phyloP scores from a whole-genome alignment of 2,113 vertebrate species.

The Diphyllodes magnificus region DNA sequence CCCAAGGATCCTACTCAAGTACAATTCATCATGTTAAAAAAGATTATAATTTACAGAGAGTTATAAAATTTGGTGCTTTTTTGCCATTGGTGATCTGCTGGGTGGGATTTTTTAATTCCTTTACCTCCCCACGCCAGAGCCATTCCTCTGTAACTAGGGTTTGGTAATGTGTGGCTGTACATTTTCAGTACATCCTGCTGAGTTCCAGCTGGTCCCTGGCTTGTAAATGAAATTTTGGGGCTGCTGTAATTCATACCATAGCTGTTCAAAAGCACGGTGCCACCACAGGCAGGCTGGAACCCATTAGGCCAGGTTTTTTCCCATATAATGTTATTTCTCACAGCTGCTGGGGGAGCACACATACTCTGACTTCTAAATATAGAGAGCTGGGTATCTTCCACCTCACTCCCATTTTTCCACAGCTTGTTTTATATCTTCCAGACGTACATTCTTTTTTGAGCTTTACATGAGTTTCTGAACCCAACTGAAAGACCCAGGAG shows the following conservation, averaged over 20 bases:
- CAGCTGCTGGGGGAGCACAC: background rate
- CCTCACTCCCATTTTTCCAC: background rate
- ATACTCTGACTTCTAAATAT: background rate
- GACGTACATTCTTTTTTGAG: background rate
- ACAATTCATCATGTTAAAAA: background rate
- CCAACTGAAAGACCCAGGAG: background rate
- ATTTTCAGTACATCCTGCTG: background rate
- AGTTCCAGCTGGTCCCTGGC: background rate
- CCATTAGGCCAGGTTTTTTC: background rate
- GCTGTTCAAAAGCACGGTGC: background rate
- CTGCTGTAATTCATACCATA: background rate
- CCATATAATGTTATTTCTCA: background rate
- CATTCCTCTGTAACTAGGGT: background rate
- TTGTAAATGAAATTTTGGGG: background rate
- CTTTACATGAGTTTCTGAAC: background rate
- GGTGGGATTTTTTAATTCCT: background rate
- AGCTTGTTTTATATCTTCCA: background rate
- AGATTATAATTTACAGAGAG: background rate
- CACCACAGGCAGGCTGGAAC: background rate
- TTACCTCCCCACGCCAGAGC: background rate
- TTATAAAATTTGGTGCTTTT: background rate
- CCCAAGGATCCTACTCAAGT: background rate
- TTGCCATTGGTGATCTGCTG: background rate
- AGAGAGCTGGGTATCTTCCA: background rate
- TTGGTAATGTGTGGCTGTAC: background rate